phyloP scores from a whole-genome alignment of 92 coral and sea anemone species.

The Epizoanthus scotinus region DNA sequence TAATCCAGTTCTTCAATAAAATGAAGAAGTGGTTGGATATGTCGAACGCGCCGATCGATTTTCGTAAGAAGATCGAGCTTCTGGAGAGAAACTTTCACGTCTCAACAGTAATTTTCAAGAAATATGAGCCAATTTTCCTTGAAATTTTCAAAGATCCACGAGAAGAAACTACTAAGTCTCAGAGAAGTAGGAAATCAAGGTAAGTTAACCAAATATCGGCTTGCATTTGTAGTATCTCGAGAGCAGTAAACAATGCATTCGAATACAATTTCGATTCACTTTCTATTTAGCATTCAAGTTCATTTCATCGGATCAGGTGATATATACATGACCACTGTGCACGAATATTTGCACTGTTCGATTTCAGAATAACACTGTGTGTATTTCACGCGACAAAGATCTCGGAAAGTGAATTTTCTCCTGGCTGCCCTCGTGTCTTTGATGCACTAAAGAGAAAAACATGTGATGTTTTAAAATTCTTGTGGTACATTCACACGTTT shows the following conservation, averaged over 20 bases:
- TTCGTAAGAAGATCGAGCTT: slow-evolving; percentile 91
- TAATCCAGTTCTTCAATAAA: slow-evolving; percentile 94
- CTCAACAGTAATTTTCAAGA: slow-evolving; percentile 95
- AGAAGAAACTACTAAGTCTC: slow-evolving; percentile 73
- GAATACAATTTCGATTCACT: slow-evolving; percentile 40
- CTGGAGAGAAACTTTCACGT: slow-evolving; percentile 95
- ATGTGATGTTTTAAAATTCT: slow-evolving; percentile 53
- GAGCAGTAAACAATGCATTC: slow-evolving; percentile 50
- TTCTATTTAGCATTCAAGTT: slow-evolving; percentile 21
- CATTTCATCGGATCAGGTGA: slow-evolving; percentile 18
- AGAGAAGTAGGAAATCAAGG: slow-evolving; percentile 93
- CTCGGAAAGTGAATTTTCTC: neutral
- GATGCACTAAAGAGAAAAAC: slow-evolving; percentile 14
- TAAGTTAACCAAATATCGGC: slow-evolving; percentile 45
- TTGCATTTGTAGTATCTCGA: slow-evolving; percentile 28
- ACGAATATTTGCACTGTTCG: neutral
- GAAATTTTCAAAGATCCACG: slow-evolving; percentile 88
- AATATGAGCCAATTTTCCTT: slow-evolving; percentile 88
- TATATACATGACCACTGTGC: slow-evolving; percentile 15
- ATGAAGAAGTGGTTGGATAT: slow-evolving; percentile 99
- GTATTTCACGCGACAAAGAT: neutral
- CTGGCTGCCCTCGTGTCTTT: slow-evolving; percentile 7
- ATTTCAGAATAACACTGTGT: neutral
- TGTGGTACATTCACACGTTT: slow-evolving; percentile 39
- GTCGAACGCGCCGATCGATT: slow-evolving; percentile 89